Evolutionary conservation across 2,113 vertebrate species (phyloP).

Genomic region (Neogobius melanostomus): DNA sequence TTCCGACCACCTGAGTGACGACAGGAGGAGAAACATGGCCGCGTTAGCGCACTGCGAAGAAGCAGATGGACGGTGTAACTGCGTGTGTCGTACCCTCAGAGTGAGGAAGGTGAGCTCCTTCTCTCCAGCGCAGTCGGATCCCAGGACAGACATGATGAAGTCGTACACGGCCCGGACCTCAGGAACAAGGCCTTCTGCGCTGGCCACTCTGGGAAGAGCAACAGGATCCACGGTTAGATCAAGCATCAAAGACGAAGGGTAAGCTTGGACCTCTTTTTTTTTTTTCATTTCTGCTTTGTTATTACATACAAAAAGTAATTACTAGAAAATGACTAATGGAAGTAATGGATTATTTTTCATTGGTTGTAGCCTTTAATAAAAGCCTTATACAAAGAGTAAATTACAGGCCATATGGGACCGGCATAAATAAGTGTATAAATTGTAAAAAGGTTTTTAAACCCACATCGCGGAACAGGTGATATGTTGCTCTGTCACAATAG

Average conservation of each 20-base stretch:
- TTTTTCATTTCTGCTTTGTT: background rate
- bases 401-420: too few species aligned
- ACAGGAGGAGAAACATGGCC: background rate
- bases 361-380: too few species aligned
- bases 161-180: conserved; percentile 80
- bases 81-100: conserved; percentile 77
- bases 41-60: too few species aligned
- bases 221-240: conserved; percentile 6
- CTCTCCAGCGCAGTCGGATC: conserved; percentile 80
- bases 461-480: too few species aligned
- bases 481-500: too few species aligned
- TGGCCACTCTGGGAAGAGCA: conserved; percentile 74
- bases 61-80: too few species aligned
- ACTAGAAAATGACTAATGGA: too few species aligned
- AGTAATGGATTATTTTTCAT: too few species aligned
- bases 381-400: too few species aligned
- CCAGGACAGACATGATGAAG: conserved; percentile 82
- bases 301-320: background rate
- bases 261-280: too few species aligned
- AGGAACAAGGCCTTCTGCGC: conserved; percentile 67
- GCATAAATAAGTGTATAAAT: too few species aligned
- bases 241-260: background rate
- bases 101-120: conserved; percentile 85
- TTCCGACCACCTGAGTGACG: conserved; percentile 82
- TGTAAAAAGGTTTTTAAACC: too few species aligned